Conservation (phyloP, 2,113 vertebrate species). For the Microtus richardsoni region DNA sequence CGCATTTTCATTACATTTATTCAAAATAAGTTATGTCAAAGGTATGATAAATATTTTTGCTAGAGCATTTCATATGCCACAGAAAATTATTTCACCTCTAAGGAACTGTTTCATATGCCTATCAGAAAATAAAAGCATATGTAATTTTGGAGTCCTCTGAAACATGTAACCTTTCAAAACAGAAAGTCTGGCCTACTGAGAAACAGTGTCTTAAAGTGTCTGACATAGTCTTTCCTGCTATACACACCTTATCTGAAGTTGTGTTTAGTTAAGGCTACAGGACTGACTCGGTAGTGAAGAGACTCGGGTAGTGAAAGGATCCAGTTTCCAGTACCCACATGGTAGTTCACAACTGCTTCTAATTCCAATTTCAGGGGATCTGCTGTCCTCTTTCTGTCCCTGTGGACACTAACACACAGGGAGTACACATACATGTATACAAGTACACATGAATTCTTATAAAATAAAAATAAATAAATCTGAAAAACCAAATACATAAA, state of each 20-base stretch:
- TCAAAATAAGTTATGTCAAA: not conserved
- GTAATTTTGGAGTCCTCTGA: not conserved
- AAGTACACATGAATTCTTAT: not conserved
- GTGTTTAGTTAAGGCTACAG: not conserved
- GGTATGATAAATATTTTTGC: conserved; percentile 24
- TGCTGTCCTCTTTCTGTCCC: not conserved
- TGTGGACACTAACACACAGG: not conserved
- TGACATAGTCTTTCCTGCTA: not conserved
- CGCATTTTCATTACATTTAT: not conserved
- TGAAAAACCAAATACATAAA: not conserved
- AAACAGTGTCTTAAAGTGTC: not conserved
- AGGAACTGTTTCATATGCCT: not conserved
- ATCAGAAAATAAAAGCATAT: conserved; percentile 30
- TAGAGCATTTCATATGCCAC: not conserved
- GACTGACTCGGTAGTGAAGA: not conserved
- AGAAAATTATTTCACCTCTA: conserved; percentile 9
- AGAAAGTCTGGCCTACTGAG: not conserved
- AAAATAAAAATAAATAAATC: not conserved
- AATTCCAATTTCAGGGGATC: not conserved
- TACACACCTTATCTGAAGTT: not conserved
- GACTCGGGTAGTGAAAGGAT: not conserved
- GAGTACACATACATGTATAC: not conserved
- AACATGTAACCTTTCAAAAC: conserved; percentile 13
- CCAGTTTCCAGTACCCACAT: not conserved
- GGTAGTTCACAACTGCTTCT: not conserved